Conservation (phyloP, 2,113 vertebrate species). For the Hydrolagus affinis region DNA sequence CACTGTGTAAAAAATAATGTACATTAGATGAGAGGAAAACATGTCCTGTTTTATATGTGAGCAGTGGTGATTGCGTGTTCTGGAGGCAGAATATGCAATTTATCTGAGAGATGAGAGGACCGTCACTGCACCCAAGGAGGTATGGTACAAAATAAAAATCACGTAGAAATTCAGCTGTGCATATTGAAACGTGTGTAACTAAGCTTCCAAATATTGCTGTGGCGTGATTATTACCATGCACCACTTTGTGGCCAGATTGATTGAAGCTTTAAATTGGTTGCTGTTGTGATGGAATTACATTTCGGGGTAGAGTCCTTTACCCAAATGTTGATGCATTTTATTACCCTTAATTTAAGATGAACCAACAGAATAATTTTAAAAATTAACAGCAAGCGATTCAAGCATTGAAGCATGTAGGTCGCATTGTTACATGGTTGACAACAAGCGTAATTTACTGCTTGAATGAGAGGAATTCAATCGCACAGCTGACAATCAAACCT, state of each 20-base stretch:
- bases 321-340: not conserved
- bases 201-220: not conserved
- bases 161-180: not conserved
- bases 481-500: not conserved
- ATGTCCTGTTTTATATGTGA: constrained; percentile 37
- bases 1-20: constrained; percentile 34
- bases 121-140: not conserved
- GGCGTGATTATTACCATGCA: not conserved
- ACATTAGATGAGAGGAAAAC: constrained; percentile 32
- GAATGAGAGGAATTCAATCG: not conserved
- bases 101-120: constrained; percentile 16
- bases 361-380: not conserved
- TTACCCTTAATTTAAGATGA: not conserved
- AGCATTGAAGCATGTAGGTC: not conserved
- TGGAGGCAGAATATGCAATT: constrained; percentile 36
- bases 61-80: constrained; percentile 36
- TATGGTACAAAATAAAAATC: not conserved
- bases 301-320: not conserved
- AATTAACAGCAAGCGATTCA: not conserved
- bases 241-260: not conserved
- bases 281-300: not conserved
- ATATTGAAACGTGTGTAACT: not conserved
- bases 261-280: constrained; percentile 8
- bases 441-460: not conserved
- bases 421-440: not conserved